Conservation (phyloP, 2,113 vertebrate species). For the Anthoscopus minutus region DNA sequence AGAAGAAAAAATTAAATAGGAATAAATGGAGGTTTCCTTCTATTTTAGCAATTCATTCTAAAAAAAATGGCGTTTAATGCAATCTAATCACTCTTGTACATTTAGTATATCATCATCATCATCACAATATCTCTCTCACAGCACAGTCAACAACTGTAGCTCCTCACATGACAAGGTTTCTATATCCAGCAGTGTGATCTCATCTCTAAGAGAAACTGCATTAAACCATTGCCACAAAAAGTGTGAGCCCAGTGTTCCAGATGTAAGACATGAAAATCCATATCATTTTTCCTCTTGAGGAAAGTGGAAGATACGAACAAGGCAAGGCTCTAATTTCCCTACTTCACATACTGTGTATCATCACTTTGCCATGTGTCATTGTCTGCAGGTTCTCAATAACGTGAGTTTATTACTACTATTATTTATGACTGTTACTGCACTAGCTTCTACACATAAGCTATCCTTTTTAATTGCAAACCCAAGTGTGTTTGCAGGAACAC, state of each 20-base stretch:
- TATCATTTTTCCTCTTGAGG: background rate
- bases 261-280: background rate
- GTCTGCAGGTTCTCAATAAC: background rate
- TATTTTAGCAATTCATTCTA: background rate
- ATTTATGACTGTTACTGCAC: background rate
- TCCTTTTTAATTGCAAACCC: background rate
- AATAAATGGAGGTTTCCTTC: background rate
- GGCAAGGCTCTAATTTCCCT: background rate
- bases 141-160: background rate
- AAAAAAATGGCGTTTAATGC: background rate
- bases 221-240: background rate
- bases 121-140: background rate
- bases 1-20: background rate
- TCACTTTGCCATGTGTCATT: background rate
- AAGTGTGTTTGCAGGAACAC: background rate
- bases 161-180: background rate
- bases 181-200: background rate
- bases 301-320: background rate
- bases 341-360: background rate
- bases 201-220: background rate
- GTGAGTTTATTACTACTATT: background rate
- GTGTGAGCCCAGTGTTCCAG: background rate
- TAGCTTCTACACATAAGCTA: background rate
- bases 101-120: background rate
- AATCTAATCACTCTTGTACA: background rate